Evolutionary conservation across 2,888 invertebrate genomes (phyloP), one percentile per base, ranked within the genome.

Genomic region (Hermaeophaga mercurialis): DNA sequence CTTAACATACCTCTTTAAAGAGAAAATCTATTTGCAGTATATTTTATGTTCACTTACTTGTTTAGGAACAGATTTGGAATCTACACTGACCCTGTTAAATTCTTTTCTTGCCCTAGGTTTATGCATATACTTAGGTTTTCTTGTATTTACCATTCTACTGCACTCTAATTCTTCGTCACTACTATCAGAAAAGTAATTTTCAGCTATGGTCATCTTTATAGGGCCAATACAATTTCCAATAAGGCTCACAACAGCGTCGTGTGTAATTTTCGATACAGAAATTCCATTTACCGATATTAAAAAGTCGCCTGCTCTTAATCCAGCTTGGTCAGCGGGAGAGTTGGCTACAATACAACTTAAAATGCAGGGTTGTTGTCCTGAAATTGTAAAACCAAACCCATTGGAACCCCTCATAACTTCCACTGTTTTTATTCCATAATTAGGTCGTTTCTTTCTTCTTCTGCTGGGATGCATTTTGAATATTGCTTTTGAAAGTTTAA

Each of bases 351-450:
- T 96, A 70, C 94, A 95, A 47, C 95, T 94, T 55, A 97, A 83
- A 61, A 96, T 91, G 75, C 96, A 97, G 0, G 97, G 96, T 73
- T 94, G 90, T 76, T 97, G 96, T 2, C 96, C 96, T 1, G 96
- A 95, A 72, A 97, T 96, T 15, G 96, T 97, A 75, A 97, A 97
- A n/a, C 97, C 96, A 75, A 94, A 97, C 6, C 96, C 96, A 70
- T 90, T 91, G 58, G 86, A 84, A 2, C 96, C 94, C 61, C 96
- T 83, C 6, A 86, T 84, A 34, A 96, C 88, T 70, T 96, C 92
- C 50, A 96, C 90, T 24, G 89, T 88, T 62, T 91, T 84, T 61
- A 91, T 87, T 28, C 90, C 87, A 73, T 87, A 87, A 70, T 86
- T 86, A 14, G 86, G 84, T 46, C 87, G 81, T 78, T 88, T 88